Evolutionary conservation across 2,797 vertebrate species (phyloP), one percentile per base, ranked within the genome.

Genomic region (Bradypodion pumilum): DNA sequence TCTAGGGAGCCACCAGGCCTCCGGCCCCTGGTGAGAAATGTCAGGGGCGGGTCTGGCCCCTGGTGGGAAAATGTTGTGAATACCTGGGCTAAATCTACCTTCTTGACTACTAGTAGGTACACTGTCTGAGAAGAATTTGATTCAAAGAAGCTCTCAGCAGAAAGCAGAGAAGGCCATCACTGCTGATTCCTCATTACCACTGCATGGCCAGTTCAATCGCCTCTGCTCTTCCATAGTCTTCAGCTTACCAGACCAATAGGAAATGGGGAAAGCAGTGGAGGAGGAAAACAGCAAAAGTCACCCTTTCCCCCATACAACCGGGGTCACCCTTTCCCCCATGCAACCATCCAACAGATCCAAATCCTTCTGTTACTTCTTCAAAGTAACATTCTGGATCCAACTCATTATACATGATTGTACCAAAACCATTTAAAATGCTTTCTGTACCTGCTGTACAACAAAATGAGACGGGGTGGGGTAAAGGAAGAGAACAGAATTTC

Each of bases 371-470:
- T 49, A 7, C 27, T n/a, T 3, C 40, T 37, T 2, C 42, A 9
- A 56, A 56, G n/a, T 9, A 35, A 35, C 8, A 37, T 9, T 21
- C 32, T 76, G 10, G 23, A 29, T 69, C 78, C 80, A 80, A 35
- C 68, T 59, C n/a, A n/a, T 81, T 78, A 89, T 89, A 87, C 91
- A 85, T 75, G 82, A 93, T 89, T 91, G 87, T 87, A 91, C 91
- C 89, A 90, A 87, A 88, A 84, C 84, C 85, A 85, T 90, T 92
- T 89, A 92, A 93, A 93, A 90, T 91, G 88, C 73, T 91, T 91
- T 87, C 75, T 73, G n/a, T 59, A 81, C 89, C 92, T 25, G 3
- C 32, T 69, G 87, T 92, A 91, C 89, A 73, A 21, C 40, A 44
- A 46, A 23, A 52, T 37, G 44, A 52, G 35, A 56, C 16, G n/a